Evolutionary conservation across 2,888 invertebrate species (phyloP).

Genomic region (Phyllotreta striolata): DNA sequence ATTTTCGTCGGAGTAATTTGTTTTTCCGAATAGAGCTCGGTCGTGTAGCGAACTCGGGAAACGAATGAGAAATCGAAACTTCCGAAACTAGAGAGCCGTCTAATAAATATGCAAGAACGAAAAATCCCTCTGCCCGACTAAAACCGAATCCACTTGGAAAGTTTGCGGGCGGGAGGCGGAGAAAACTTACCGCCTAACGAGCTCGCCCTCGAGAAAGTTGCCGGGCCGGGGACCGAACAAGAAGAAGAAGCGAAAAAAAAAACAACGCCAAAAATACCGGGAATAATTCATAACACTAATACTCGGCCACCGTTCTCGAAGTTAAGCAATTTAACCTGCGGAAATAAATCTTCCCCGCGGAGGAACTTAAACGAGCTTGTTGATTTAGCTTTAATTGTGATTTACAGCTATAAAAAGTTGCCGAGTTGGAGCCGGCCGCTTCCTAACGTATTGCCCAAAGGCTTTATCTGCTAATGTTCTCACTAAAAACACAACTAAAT

Average conservation of each 20-base stretch:
- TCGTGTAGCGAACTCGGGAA: conserved; percentile 7
- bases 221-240: too few species aligned
- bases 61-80: conserved; percentile 17
- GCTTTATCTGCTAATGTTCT: too few species aligned
- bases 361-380: conserved; percentile 29
- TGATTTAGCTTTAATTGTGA: conserved; percentile 28
- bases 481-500: too few species aligned
- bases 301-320: conserved; percentile 27
- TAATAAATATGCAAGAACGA: conserved; percentile 27
- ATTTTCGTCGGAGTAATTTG: too few species aligned
- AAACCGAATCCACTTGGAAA: conserved; percentile 23
- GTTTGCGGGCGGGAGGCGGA: not conserved
- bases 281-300: conserved; percentile 37
- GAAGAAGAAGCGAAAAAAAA: conserved; percentile 2
- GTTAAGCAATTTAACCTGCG: conserved; percentile 36
- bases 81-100: not conserved
- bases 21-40: too few species aligned
- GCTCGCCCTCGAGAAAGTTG: conserved; percentile 20
- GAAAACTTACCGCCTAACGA: conserved; percentile 23
- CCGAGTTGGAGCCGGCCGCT: conserved; percentile 7
- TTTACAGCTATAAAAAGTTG: conserved; percentile 22
- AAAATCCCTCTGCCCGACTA: conserved; percentile 8
- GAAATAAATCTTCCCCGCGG: conserved; percentile 29
- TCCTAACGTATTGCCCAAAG: conserved; percentile 1
- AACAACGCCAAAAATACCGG: conserved; percentile 32